phyloP scores from a whole-genome alignment of 2,113 vertebrate species.

The Podilymbus podiceps region DNA sequence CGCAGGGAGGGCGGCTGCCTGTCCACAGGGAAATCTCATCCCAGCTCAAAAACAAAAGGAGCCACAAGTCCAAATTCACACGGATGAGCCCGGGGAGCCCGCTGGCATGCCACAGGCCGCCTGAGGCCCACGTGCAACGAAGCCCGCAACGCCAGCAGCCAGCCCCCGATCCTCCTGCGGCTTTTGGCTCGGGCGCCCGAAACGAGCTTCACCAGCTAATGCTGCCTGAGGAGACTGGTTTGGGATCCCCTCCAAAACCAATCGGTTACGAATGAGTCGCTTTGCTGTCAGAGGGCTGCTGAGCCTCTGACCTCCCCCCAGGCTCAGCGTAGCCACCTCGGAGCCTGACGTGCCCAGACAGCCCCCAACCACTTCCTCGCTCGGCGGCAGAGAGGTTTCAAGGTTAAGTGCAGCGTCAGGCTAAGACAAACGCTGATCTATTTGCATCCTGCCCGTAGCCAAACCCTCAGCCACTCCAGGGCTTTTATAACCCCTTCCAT shows the following conservation, averaged over 20 bases:
- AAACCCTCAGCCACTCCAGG: background rate
- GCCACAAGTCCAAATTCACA: background rate
- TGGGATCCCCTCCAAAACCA: background rate
- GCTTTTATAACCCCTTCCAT: background rate
- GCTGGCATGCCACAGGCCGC: background rate
- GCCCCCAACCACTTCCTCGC: background rate
- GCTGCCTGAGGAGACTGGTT: background rate
- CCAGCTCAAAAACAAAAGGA: background rate
- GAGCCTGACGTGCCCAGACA: background rate
- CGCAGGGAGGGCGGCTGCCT: background rate
- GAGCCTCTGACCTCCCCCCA: background rate
- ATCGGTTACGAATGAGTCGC: background rate
- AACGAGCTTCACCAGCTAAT: background rate
- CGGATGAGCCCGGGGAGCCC: background rate
- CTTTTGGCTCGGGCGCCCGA: background rate
- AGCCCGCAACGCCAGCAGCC: fast-evolving
- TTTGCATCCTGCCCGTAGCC: background rate
- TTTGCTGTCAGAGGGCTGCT: background rate
- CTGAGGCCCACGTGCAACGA: background rate
- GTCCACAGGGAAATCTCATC: background rate
- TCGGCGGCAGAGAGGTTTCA: background rate
- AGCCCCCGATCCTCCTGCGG: background rate
- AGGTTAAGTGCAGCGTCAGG: background rate
- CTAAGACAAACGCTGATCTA: background rate
- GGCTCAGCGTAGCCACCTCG: background rate